Evolutionary conservation across 2,888 invertebrate genomes (phyloP).

Genomic region (Tuberolachnus salignus): DNA sequence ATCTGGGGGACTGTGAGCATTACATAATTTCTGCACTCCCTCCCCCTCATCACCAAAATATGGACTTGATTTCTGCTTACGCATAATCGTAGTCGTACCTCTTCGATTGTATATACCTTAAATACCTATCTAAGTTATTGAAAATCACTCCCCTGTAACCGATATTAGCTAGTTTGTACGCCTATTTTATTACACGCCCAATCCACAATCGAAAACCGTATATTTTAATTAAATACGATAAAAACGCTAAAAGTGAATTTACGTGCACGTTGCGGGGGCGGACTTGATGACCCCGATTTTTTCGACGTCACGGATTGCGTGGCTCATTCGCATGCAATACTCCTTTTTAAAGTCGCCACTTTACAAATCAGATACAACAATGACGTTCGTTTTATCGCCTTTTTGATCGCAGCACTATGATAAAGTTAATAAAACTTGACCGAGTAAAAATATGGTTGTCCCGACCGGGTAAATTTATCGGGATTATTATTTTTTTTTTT

Average conservation of each 20-base stretch:
- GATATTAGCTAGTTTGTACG: no score
- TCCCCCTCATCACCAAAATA: no score
- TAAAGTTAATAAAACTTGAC: constrained; percentile 8
- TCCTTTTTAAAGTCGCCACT: constrained; percentile 14
- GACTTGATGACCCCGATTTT: constrained; percentile 45
- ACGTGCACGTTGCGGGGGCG: neutral
- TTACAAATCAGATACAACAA: constrained; percentile 17
- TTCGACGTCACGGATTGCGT: neutral
- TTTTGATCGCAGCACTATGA: constrained; percentile 13
- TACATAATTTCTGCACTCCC: no score
- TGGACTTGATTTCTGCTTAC: no score
- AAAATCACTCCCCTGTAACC: no score
- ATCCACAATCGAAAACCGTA: no score
- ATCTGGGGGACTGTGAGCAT: no score
- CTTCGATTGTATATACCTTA: no score
- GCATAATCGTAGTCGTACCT: no score
- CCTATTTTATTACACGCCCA: no score
- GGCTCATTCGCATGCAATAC: constrained; percentile 31
- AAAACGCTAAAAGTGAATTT: neutral
- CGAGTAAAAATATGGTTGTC: constrained; percentile 15
- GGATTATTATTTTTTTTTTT: constrained; percentile 19
- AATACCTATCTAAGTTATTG: no score
- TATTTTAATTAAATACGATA: no score
- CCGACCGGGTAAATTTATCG: neutral
- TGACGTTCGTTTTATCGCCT: constrained; percentile 28